These are phyloP conservation scores for Coronaproctus castanopsis DNA, from an alignment of 2,888 invertebrate species.

Conservation along the genomic window DNA sequence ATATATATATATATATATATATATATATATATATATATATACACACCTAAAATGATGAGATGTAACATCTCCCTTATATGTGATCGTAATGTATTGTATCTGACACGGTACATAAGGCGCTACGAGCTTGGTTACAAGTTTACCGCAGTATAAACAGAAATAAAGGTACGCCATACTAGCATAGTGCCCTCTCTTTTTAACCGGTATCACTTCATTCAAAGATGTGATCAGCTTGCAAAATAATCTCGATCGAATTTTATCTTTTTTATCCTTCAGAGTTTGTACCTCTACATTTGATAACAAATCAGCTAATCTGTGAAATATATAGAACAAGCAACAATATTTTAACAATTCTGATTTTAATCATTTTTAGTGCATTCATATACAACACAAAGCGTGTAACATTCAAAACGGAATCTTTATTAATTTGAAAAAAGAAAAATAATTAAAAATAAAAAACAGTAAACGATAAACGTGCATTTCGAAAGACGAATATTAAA, in stretches of 20 bases:
- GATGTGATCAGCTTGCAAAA: conserved; percentile 65
- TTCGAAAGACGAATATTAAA: too few species aligned
- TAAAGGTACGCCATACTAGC: conserved; percentile 54
- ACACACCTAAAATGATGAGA: conserved; percentile 8
- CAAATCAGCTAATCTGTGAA: conserved; percentile 53
- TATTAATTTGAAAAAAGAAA: too few species aligned
- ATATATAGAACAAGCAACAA: too few species aligned
- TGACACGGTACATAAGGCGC: conserved; percentile 10
- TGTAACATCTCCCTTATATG: conserved; percentile 8
- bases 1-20: too few species aligned
- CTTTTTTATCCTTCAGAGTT: conserved; percentile 61
- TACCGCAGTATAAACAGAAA: conserved; percentile 9
- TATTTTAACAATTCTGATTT: too few species aligned
- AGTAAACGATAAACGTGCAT: too few species aligned
- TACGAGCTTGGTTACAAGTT: conserved; percentile 6
- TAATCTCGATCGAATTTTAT: conserved; percentile 65
- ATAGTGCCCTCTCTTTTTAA: conserved; percentile 58
- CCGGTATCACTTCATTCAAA: conserved; percentile 51
- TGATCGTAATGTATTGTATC: conserved; percentile 10
- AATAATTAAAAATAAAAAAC: too few species aligned
- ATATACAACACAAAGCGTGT: too few species aligned
- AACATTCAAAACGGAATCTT: too few species aligned
- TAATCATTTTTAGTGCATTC: too few species aligned
- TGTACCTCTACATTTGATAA: conserved; percentile 77
- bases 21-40: not conserved